A percentile compares a stretch with the other conserved stretches of the same genome.
phyloP scores from a whole-genome alignment of 2,113 vertebrate genomes.

The Benitochromis conjunctus region DNA sequence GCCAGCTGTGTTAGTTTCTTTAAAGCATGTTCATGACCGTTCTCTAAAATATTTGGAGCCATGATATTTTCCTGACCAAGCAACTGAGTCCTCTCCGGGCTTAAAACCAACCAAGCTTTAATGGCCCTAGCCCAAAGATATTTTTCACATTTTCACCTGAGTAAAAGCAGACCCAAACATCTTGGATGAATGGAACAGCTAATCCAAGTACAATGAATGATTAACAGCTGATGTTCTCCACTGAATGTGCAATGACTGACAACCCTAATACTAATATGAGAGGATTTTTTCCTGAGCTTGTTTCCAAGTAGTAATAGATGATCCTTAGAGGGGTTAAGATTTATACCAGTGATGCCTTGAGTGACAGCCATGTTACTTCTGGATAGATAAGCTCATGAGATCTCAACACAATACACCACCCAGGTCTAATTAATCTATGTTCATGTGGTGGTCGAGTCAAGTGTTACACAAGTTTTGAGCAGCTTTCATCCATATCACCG shows the following conservation, averaged over 20 bases:
- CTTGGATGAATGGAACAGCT: neutral
- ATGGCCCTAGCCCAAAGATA: neutral
- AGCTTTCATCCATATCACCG: neutral
- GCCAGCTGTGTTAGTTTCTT: neutral
- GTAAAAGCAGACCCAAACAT: neutral
- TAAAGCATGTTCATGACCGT: neutral
- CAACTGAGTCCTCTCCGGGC: neutral
- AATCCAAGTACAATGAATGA: neutral
- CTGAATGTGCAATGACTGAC: neutral
- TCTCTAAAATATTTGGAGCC: neutral
- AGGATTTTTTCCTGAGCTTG: accelerated
- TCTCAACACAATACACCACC: neutral
- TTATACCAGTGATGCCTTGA: neutral
- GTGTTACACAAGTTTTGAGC: neutral
- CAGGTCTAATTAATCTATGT: neutral
- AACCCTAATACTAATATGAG: neutral
- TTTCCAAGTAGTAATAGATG: too few species aligned
- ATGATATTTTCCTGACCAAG: neutral
- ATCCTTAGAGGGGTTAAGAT: neutral
- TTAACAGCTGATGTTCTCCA: neutral
- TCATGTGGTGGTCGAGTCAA: neutral
- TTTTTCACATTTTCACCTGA: neutral
- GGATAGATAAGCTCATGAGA: neutral
- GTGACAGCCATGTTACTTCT: neutral
- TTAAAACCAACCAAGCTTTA: neutral